phyloP scores from a whole-genome alignment of 2,113 vertebrate species.

The Reinhardtius hippoglossoides region DNA sequence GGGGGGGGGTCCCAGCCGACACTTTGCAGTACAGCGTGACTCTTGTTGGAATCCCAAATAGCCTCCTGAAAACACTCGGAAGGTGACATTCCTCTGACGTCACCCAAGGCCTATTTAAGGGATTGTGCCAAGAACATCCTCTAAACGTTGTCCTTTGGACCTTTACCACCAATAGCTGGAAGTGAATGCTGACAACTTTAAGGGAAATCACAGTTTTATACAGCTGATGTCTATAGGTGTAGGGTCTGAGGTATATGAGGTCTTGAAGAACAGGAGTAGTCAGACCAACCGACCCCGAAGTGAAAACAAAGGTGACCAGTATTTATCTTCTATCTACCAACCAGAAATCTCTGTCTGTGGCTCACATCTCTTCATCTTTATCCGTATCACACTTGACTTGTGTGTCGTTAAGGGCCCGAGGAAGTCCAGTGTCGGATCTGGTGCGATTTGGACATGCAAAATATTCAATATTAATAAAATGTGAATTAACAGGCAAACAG shows the following conservation, averaged over 20 bases:
- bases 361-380: too few species aligned
- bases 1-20: constrained; percentile 25
- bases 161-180: background rate
- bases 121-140: background rate
- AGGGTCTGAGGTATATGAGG: too few species aligned
- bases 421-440: too few species aligned
- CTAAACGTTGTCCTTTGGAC: background rate
- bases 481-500: too few species aligned
- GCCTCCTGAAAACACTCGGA: constrained; percentile 34
- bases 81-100: constrained; percentile 26
- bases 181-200: background rate
- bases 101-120: constrained; percentile 1
- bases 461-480: too few species aligned
- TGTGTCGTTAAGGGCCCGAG: too few species aligned
- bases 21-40: constrained; percentile 22
- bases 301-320: too few species aligned
- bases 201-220: background rate
- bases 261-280: background rate
- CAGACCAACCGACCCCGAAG: too few species aligned
- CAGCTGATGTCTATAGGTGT: background rate
- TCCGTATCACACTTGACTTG: too few species aligned
- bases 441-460: background rate
- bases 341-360: too few species aligned
- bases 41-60: constrained; percentile 45
- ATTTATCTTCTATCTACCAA: too few species aligned